These are phyloP conservation scores for Morelia viridis DNA, from an alignment of 2,797 vertebrate species.

Conservation along the genomic window DNA sequence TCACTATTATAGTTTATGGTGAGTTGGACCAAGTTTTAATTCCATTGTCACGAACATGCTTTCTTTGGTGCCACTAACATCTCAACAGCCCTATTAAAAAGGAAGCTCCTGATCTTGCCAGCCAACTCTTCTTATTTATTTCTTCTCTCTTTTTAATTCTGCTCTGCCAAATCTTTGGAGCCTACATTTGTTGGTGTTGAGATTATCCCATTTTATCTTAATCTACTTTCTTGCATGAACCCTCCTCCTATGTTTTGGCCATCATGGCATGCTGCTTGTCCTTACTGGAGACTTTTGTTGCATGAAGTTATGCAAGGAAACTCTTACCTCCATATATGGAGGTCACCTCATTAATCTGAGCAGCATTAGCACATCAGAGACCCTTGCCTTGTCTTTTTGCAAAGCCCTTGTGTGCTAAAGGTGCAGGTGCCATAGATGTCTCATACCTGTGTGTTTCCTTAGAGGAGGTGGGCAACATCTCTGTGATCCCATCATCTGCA, in stretches of 20 bases:
- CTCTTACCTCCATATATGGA: neutral
- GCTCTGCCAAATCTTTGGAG: neutral
- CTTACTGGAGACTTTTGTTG: neutral
- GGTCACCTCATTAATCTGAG: neutral
- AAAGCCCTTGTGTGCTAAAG: neutral
- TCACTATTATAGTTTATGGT: slow-evolving; percentile 65
- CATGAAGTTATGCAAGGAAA: neutral
- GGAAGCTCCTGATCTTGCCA: neutral
- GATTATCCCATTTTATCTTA: neutral
- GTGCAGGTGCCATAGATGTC: neutral
- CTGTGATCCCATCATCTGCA: slow-evolving; percentile 38
- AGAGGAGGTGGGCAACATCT: slow-evolving; percentile 56
- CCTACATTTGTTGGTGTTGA: neutral
- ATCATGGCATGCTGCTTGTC: neutral
- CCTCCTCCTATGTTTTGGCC: neutral
- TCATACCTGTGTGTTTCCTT: neutral
- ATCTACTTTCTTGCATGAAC: neutral
- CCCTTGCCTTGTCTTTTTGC: neutral
- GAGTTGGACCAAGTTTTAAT: slow-evolving; percentile 37
- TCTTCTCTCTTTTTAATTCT: neutral
- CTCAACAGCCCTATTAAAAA: neutral
- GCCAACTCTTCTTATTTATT: neutral
- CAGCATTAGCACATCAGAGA: neutral
- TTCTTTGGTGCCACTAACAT: neutral
- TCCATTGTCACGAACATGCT: neutral